phyloP scores from a whole-genome alignment of 2,113 vertebrate species.

The Oreochromis aureus region DNA sequence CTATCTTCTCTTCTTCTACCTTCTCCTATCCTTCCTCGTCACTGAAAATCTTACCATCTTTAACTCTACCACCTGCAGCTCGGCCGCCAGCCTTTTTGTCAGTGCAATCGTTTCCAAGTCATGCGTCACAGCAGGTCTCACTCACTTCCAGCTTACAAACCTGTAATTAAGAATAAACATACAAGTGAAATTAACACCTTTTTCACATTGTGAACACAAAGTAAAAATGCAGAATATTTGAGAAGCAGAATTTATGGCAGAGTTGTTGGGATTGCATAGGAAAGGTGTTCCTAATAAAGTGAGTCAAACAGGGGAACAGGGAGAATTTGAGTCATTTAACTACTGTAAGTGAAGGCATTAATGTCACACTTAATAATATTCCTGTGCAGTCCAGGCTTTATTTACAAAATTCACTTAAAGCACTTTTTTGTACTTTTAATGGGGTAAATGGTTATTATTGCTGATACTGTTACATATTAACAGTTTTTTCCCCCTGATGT shows the following conservation, averaged over 20 bases:
- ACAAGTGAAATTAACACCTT: neutral
- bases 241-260: neutral
- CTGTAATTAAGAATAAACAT: neutral
- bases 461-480: neutral
- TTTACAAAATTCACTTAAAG: neutral
- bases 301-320: neutral
- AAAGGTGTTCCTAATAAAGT: neutral
- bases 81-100: neutral
- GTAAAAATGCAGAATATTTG: neutral
- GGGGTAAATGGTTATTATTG: neutral
- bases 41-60: neutral
- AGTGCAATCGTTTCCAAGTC: neutral
- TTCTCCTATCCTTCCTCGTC: neutral
- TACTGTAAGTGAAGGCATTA: neutral
- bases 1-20: neutral
- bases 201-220: neutral
- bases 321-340: neutral
- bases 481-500: neutral
- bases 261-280: neutral
- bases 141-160: neutral
- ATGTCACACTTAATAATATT: neutral
- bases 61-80: neutral
- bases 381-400: neutral
- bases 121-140: neutral
- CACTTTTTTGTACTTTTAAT: neutral